Evolutionary conservation across 1,140 invertebrate genomes (phyloP).

Genomic region (Dysdera silvatica): DNA sequence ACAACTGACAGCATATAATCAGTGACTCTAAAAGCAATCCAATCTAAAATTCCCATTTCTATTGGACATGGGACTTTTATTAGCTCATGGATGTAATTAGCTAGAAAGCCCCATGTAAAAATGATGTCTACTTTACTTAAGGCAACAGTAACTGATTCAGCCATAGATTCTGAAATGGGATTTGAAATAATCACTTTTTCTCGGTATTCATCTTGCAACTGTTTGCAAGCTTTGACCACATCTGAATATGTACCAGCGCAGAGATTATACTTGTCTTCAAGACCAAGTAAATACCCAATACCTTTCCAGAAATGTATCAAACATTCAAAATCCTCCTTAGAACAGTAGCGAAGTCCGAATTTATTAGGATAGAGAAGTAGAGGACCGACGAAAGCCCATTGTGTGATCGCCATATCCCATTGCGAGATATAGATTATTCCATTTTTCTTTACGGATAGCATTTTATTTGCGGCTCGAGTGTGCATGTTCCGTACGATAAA

Average conservation of each 20-base stretch:
- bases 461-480: constrained; percentile 32
- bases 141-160: not conserved
- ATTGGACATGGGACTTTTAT: not conserved
- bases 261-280: constrained; percentile 64
- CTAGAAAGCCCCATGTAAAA: not conserved
- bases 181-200: not conserved
- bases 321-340: constrained; percentile 56
- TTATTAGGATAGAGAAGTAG: constrained; percentile 56
- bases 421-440: constrained; percentile 51
- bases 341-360: constrained; percentile 52
- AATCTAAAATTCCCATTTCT: not conserved
- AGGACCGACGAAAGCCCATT: constrained; percentile 63
- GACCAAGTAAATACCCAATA: constrained; percentile 68
- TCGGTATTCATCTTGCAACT: constrained; percentile 1
- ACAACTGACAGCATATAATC: not conserved
- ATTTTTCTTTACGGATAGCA: constrained; percentile 20
- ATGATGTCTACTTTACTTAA: not conserved
- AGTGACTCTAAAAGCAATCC: not conserved
- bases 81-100: constrained; percentile 6
- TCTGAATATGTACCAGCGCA: constrained; percentile 48
- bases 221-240: constrained; percentile 28
- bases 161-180: constrained; percentile 7
- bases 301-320: constrained; percentile 75
- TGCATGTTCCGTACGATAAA: constrained; percentile 47
- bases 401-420: constrained; percentile 69